Percentiles rank a stretch among this genome's conserved stretches.
phyloP scores from a whole-genome alignment of 2,113 vertebrate genomes.

The Clupea harengus region DNA sequence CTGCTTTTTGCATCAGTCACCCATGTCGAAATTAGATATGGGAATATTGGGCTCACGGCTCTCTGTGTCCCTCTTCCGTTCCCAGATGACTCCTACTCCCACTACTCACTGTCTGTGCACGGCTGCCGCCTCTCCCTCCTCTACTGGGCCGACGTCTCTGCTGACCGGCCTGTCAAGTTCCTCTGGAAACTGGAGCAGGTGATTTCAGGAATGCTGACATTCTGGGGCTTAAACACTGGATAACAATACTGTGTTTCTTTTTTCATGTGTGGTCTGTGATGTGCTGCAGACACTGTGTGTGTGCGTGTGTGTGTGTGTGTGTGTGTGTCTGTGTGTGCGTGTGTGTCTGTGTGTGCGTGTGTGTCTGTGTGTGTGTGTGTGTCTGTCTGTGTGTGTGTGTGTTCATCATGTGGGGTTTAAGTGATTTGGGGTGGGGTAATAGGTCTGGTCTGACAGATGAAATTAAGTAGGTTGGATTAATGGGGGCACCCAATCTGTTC shows the following conservation, averaged over 20 bases:
- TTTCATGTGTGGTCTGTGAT: background rate
- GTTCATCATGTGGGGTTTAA: background rate
- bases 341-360: background rate
- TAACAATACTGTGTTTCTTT: background rate
- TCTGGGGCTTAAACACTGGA: background rate
- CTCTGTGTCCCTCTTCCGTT: conserved; percentile 26
- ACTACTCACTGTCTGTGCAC: conserved; percentile 91
- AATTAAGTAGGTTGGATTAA: conserved; percentile 59
- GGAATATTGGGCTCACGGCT: background rate
- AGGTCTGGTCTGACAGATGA: conserved; percentile 53
- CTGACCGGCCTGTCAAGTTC: conserved; percentile 92
- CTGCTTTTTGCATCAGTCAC: background rate
- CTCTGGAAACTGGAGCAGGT: conserved; percentile 99
- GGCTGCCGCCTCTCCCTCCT: conserved; percentile 94
- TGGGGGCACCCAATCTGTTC: conserved; percentile 53
- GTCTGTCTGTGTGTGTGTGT: background rate
- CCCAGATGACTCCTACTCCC: conserved; percentile 90
- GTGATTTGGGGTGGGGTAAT: conserved; percentile 40
- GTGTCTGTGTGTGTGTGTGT: background rate
- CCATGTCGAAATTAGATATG: background rate
- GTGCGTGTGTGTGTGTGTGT: background rate
- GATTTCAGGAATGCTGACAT: conserved; percentile 19
- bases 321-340: background rate
- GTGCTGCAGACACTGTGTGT: background rate
- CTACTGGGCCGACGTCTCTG: conserved; percentile 91